Evolutionary conservation across 2,113 vertebrate genomes (phyloP), one percentile per base, ranked within the genome.

Genomic region (Phasianus colchicus): DNA sequence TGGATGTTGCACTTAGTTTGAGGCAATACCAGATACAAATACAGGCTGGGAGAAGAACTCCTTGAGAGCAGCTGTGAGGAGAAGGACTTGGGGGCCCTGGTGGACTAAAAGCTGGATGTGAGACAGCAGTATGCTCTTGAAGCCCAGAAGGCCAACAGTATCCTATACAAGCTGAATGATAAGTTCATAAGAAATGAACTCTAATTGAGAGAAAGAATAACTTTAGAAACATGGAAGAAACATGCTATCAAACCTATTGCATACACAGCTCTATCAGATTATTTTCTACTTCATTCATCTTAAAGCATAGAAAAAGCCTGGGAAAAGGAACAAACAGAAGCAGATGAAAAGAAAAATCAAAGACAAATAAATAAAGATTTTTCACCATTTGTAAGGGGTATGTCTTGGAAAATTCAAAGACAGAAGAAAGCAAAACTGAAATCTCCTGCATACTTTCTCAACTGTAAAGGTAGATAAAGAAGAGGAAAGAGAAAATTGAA

Each of bases 331-430:
- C 8, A 81, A 81, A 92, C 29, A 47, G 6, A 10, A 21, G 13
- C 42, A 81, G 15, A 12, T 69, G 43, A 64, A 29, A 76, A 65
- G 63, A 40, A 42, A 21, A 57, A 57, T 10, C 9, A 19, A 32
- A 17, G 36, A 2, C 6, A 21, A 36, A 58, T 61, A 50, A 65
- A 18, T 69, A 30, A 71, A 34, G 10, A 36, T 30, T 4, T 86
- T 89, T 81, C 10, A 71, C 43, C 6, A 30, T 58, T 66, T 61
- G 1, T 69, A 70, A 74, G 22, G 11, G 10, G 20, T 57, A 61
- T n/a, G 14, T 52, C 29, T 76, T 76, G 24, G n/a, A 88, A 87
- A 81, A 91, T 45, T 94, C 45, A 73, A 86, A 84, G 76, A 65
- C n/a, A 55, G 4, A 38, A 71, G 70, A 4, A 0, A 11, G 50